phyloP scores from a whole-genome alignment of 2,113 vertebrate genomes.

The Athene cunicularia region DNA sequence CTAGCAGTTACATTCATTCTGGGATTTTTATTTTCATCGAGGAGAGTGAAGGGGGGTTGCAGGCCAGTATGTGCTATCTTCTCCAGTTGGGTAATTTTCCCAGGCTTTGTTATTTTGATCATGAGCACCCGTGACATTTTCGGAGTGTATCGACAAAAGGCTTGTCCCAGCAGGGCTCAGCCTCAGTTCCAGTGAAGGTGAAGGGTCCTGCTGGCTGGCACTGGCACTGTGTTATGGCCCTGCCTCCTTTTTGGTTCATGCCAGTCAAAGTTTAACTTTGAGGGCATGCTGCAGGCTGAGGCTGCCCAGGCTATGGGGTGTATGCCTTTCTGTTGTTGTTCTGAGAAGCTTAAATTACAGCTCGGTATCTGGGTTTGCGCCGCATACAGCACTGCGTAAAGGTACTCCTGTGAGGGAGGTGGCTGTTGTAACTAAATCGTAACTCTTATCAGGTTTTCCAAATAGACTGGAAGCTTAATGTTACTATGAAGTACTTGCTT shows the following conservation, averaged over 20 bases:
- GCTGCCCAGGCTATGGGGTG: accelerated
- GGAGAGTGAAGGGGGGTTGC: background rate
- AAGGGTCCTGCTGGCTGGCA: background rate
- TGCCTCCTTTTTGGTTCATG: background rate
- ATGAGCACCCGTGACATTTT: background rate
- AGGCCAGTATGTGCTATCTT: background rate
- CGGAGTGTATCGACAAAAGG: accelerated
- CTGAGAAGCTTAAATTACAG: background rate
- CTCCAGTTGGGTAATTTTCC: background rate
- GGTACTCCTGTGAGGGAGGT: background rate
- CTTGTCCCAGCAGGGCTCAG: background rate
- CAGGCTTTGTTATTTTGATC: background rate
- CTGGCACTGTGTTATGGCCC: background rate
- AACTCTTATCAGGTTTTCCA: background rate
- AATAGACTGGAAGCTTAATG: background rate
- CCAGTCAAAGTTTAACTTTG: background rate
- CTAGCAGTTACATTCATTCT: background rate
- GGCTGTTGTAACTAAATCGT: background rate
- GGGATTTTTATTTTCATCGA: slow-evolving; percentile 26
- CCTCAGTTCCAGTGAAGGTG: background rate
- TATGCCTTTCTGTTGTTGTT: background rate
- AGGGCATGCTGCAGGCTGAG: background rate
- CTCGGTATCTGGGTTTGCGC: background rate
- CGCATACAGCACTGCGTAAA: background rate
- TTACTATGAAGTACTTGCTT: background rate